Percentiles rank a stretch among this genome's conserved stretches.
Evolutionary conservation across 1,140 invertebrate genomes (phyloP).

Genomic region (Leptinotarsa defecta): DNA sequence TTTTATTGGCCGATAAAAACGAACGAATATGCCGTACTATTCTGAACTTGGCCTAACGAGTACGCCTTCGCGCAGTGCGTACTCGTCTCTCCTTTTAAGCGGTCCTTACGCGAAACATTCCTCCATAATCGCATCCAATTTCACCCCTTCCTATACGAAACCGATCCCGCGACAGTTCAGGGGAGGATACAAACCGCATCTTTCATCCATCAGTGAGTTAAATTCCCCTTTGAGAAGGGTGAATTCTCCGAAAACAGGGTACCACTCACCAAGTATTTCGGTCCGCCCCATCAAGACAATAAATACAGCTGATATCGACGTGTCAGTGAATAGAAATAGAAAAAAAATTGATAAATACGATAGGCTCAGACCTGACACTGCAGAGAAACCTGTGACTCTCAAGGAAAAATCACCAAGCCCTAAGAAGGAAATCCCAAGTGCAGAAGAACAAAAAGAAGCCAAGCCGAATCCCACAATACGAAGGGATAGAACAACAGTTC

Average conservation of each 20-base stretch:
- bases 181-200: conserved; percentile 68
- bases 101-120: conserved; percentile 64
- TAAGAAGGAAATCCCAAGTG: conserved; percentile 43
- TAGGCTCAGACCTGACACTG: conserved; percentile 40
- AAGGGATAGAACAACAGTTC: conserved; percentile 71
- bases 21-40: conserved; percentile 61
- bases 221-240: conserved; percentile 56
- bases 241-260: conserved; percentile 57
- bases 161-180: conserved; percentile 15
- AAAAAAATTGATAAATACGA: conserved; percentile 44
- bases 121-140: conserved; percentile 57
- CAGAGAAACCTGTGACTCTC: conserved; percentile 55
- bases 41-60: conserved; percentile 60
- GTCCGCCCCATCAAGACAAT: conserved; percentile 68
- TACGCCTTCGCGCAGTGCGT: conserved; percentile 57
- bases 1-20: conserved; percentile 36
- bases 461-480: conserved; percentile 64
- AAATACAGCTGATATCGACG: conserved; percentile 82
- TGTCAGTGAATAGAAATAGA: conserved; percentile 67
- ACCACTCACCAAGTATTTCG: conserved; percentile 53
- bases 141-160: conserved; percentile 14
- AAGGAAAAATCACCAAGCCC: conserved; percentile 53
- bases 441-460: conserved; percentile 37
- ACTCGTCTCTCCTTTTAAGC: conserved; percentile 55
- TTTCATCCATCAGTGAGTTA: conserved; percentile 74